phyloP scores from a whole-genome alignment of 2,797 vertebrate genomes.

The Manis crassicaudata region DNA sequence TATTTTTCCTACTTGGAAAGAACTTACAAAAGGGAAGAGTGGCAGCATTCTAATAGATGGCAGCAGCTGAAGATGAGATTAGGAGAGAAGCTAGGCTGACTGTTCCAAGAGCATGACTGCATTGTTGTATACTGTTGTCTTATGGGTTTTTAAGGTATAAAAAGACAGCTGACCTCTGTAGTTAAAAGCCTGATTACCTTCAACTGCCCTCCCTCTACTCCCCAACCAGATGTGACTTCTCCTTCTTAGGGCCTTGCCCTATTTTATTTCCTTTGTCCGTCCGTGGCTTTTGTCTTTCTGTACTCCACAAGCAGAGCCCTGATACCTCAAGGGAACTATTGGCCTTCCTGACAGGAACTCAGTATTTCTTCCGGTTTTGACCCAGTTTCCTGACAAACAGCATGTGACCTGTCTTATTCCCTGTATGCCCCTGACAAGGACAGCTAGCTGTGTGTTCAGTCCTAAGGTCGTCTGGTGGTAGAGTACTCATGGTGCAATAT shows the following conservation, averaged over 20 bases:
- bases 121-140: neutral
- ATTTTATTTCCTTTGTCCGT: neutral
- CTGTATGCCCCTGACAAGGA: neutral
- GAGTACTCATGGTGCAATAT: accelerated
- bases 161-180: neutral
- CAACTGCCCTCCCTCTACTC: neutral
- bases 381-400: constrained; percentile 6
- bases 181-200: neutral
- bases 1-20: neutral
- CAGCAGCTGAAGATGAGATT: neutral
- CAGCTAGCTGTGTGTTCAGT: neutral
- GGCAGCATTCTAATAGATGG: neutral
- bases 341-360: neutral
- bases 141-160: neutral
- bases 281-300: neutral
- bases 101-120: neutral
- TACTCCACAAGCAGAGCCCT: neutral
- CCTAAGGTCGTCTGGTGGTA: neutral
- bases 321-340: no score
- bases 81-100: neutral
- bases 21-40: neutral
- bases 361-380: constrained; percentile 1
- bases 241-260: neutral
- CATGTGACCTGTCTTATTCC: neutral
- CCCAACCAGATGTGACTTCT: neutral